Conservation (phyloP, 2,113 vertebrate genomes). For the Tamias sibiricus region DNA sequence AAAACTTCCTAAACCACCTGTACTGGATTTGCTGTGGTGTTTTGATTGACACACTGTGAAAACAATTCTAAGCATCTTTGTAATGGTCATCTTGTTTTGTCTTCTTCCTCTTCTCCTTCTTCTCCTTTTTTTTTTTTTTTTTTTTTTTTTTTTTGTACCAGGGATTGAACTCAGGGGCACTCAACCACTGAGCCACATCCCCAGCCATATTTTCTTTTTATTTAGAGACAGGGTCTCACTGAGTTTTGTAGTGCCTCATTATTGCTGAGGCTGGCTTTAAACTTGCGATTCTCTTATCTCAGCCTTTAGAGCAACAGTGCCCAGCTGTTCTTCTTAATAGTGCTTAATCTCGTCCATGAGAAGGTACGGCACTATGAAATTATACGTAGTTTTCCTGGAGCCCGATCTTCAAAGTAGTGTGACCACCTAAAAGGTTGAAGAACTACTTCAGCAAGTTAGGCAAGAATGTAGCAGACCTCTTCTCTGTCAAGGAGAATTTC, state of each 20-base stretch:
- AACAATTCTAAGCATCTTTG: not conserved
- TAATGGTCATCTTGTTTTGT: slow-evolving; percentile 37
- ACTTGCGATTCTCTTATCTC: too few species aligned
- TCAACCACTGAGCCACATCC: too few species aligned
- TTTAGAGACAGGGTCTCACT: too few species aligned
- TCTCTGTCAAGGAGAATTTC: not conserved
- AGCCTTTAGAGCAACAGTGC: too few species aligned
- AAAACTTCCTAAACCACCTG: not conserved
- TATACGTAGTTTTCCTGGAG: not conserved
- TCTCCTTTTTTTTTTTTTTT: too few species aligned
- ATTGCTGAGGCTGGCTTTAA: too few species aligned
- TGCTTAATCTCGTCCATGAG: slow-evolving; percentile 11
- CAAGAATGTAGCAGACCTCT: not conserved
- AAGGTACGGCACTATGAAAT: not conserved
- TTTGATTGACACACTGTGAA: not conserved
- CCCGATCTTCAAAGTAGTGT: not conserved
- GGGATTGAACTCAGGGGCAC: too few species aligned
- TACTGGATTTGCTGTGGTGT: not conserved
- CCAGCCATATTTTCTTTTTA: too few species aligned
- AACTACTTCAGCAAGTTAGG: not conserved
- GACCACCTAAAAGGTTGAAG: slow-evolving; percentile 21
- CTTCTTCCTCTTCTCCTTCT: not conserved
- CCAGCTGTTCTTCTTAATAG: not conserved
- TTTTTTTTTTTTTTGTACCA: too few species aligned
- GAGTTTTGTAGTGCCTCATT: too few species aligned